Evolutionary conservation across 2,888 invertebrate species (phyloP), one percentile per base, ranked within the genome.

Genomic region (Tillus elongatus): DNA sequence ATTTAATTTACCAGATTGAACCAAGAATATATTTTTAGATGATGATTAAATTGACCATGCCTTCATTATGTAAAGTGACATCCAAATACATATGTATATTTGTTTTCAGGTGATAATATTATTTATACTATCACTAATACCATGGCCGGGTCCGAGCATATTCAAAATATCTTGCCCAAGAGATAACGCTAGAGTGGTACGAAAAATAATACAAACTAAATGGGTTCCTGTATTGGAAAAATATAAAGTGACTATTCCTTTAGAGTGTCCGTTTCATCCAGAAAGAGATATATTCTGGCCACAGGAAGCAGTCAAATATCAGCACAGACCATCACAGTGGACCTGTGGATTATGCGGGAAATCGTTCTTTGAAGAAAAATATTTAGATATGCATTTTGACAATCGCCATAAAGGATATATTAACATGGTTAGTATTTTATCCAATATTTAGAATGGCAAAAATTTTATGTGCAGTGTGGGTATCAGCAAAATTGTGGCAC

Each of bases 191-290:
- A 79, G 87, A 59, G 78, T 89, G 53, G 89, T 90, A 46, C 75
- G 87, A 58, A 86, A 85, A 68, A 80, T 89, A 46, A 80, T 90
- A 56, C 83, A 87, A 67, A 86, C 81, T 75, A 88, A 89, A 79
- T 89, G 90, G 88, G 75, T 83, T 48, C 90, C 91, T 37, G 82
- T 90, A 43, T 70, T 91, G 67, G 87, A 87, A 59, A 83, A 87
- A 64, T 88, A 87, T 71, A 84, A 87, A 67, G 85, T 88, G 40
- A 81, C 79, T 58, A 67, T 91, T 50, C 90, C 90, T 10, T 63
- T 89, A 54, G 89, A 90, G 66, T 91, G 91, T 62, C 91, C 91
- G 30, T 82, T 91, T 63, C 89, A 91, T 69, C 85, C 86, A 26
- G 74, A 78, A 50, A 75, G 90, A 51, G 91, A 91, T 64, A 82